A percentile compares a stretch with the other conserved stretches of the same genome.
These are phyloP conservation scores for Promerops cafer DNA, from an alignment of 2,113 vertebrate species.

Conservation along the genomic window DNA sequence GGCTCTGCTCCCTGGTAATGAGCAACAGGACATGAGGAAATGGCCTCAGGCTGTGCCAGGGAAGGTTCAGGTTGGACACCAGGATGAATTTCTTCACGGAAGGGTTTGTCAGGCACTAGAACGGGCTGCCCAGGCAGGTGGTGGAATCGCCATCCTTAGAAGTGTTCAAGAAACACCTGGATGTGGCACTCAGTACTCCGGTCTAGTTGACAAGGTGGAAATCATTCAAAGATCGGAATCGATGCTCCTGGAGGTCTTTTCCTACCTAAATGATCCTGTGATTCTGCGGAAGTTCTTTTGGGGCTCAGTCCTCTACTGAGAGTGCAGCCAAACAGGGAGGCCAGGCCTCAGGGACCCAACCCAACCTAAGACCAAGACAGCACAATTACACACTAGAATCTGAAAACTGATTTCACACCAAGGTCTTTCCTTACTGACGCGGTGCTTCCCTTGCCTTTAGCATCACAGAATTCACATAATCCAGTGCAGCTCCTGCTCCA, in stretches of 20 bases:
- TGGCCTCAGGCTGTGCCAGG: not conserved
- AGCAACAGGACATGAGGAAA: not conserved
- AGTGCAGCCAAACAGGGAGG: not conserved
- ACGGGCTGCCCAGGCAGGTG: not conserved
- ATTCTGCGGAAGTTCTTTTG: not conserved
- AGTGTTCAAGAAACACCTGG: not conserved
- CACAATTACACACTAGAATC: not conserved
- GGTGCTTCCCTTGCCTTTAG: not conserved
- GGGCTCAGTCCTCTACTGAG: not conserved
- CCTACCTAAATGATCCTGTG: not conserved
- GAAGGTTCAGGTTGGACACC: not conserved
- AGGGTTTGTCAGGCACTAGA: not conserved
- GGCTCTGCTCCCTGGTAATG: too few relatives aligned
- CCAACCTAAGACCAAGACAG: rapidly evolving
- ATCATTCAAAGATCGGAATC: not conserved
- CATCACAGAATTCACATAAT: rapidly evolving
- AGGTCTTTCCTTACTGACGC: not conserved
- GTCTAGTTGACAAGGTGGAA: not conserved
- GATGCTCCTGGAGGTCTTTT: not conserved
- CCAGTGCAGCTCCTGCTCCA: not conserved
- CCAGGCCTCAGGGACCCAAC: not conserved
- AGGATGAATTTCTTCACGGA: not conserved
- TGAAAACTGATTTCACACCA: not conserved
- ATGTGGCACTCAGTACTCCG: not conserved
- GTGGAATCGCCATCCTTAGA: not conserved